Conservation (phyloP, 2,113 vertebrate genomes). For the Megaceryle maxima region DNA sequence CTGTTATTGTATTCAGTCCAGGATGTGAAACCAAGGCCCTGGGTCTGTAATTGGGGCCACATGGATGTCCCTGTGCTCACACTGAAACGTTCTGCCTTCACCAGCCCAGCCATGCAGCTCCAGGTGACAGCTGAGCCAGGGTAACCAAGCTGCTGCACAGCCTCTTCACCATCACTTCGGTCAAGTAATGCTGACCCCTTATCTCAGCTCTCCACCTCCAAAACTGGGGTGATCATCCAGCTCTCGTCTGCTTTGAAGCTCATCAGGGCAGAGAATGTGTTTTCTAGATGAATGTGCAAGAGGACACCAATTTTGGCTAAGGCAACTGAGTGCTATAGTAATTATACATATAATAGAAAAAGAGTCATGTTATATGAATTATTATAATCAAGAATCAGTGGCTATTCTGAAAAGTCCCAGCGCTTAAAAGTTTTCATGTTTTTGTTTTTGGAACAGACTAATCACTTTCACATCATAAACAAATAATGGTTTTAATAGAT, state of each 20-base stretch:
- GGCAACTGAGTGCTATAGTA: neutral
- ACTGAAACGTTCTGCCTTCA: neutral
- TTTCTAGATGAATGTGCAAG: neutral
- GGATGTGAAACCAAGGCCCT: neutral
- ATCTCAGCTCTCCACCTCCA: neutral
- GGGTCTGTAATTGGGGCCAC: constrained; percentile 32
- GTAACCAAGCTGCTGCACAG: neutral
- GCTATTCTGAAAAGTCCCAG: neutral
- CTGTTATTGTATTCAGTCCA: constrained; percentile 11
- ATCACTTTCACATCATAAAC: constrained; percentile 67
- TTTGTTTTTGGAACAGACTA: constrained; percentile 33
- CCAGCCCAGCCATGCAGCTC: neutral
- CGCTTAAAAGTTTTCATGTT: neutral
- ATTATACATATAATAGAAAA: neutral
- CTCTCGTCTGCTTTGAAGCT: neutral
- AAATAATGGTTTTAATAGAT: constrained; percentile 51
- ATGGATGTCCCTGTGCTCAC: accelerated
- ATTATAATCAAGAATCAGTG: neutral
- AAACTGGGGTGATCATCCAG: neutral
- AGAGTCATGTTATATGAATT: neutral
- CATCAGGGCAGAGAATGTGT: neutral
- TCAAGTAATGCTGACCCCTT: neutral
- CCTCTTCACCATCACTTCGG: accelerated
- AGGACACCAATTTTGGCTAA: neutral
- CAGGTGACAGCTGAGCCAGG: neutral